Conservation (phyloP, 2,113 vertebrate genomes). For the Deroptyus accipitrinus region DNA sequence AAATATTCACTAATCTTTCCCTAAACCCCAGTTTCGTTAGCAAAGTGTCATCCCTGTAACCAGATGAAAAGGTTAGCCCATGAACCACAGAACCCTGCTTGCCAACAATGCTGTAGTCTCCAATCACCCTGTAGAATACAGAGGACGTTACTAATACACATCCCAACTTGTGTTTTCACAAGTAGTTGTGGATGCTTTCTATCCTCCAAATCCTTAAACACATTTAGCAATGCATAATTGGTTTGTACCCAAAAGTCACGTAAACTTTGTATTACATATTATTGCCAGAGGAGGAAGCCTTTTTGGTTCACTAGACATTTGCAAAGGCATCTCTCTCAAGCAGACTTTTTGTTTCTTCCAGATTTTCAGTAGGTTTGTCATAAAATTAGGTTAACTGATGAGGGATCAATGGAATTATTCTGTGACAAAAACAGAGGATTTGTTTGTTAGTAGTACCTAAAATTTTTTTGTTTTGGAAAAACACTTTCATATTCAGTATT, state of each 20-base stretch:
- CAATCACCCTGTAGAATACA: not conserved
- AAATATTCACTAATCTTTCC: not conserved
- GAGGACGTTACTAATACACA: too few species aligned
- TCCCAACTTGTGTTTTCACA: not conserved
- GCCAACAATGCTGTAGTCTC: not conserved
- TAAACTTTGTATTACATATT: not conserved
- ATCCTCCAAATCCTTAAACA: not conserved
- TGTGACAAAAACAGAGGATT: not conserved
- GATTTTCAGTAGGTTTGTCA: not conserved
- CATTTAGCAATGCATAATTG: not conserved
- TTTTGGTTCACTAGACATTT: not conserved
- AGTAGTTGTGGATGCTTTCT: not conserved
- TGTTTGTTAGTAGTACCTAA: not conserved
- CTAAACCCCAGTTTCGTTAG: not conserved
- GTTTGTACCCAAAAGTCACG: not conserved
- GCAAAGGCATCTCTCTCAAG: not conserved
- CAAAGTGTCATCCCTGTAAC: not conserved
- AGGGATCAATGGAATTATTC: not conserved
- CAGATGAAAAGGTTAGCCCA: not conserved
- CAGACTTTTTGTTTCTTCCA: not conserved
- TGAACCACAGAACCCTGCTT: not conserved
- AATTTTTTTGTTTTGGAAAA: not conserved
- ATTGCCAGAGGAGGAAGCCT: accelerated
- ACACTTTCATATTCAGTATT: not conserved
- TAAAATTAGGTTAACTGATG: not conserved